Conservation (phyloP, 2,888 invertebrate genomes). For the Brassicogethes aeneus region DNA sequence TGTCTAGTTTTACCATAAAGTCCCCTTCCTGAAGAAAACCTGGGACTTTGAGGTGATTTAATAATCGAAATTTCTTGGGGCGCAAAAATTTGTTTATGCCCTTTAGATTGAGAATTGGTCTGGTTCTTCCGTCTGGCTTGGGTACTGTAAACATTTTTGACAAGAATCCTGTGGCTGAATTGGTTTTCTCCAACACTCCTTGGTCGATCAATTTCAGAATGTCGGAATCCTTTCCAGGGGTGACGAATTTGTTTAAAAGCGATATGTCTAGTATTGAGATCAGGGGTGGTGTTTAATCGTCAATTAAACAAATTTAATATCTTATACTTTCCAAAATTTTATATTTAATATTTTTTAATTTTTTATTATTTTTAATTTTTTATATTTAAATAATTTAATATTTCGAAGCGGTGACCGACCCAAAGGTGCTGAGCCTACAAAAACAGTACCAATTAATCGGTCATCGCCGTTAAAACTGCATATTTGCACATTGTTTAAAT, state of each 20-base stretch:
- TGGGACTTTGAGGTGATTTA: constrained; percentile 15
- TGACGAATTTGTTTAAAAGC: not conserved
- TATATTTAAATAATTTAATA: no score
- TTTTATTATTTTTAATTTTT: no score
- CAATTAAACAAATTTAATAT: no score
- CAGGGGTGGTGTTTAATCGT: no score
- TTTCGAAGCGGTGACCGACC: no score
- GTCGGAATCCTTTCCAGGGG: not conserved
- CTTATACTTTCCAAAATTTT: no score
- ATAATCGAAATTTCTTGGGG: constrained; percentile 13
- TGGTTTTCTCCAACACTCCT: constrained; percentile 3
- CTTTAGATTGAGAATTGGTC: constrained; percentile 14
- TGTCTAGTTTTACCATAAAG: constrained; percentile 15
- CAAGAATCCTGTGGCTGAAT: constrained; percentile 7
- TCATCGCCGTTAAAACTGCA: no score
- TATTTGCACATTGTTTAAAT: no score
- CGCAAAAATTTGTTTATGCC: constrained; percentile 9
- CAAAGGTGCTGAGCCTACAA: no score
- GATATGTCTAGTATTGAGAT: no score
- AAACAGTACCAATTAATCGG: no score
- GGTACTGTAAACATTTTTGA: constrained; percentile 12
- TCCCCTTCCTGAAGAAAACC: constrained; percentile 15
- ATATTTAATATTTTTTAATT: no score
- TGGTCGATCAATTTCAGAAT: not conserved
- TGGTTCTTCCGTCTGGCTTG: constrained; percentile 9